phyloP scores from a whole-genome alignment of 2,113 vertebrate species.

The Ahaetulla prasina region DNA sequence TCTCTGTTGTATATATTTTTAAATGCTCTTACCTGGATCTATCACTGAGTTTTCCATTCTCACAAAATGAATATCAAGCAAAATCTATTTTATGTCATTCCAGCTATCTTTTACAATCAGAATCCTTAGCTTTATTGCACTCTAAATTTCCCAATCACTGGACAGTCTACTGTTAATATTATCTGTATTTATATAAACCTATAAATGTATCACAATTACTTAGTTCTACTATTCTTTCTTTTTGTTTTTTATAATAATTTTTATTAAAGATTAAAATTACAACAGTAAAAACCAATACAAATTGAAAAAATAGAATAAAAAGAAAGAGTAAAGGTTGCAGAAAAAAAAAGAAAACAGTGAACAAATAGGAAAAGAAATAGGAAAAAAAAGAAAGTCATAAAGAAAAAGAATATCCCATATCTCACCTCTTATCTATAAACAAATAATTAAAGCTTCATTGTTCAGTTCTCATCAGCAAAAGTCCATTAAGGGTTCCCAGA shows the following conservation, averaged over 20 bases:
- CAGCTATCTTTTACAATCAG: background rate
- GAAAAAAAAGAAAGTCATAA: background rate
- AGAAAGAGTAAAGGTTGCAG: background rate
- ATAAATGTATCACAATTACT: background rate
- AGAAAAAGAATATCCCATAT: background rate
- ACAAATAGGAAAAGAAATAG: background rate
- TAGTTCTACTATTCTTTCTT: background rate
- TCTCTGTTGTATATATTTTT: too few relatives aligned
- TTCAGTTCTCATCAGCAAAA: too few relatives aligned
- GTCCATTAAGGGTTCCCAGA: too few relatives aligned
- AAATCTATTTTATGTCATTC: too few relatives aligned
- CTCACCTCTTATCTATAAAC: background rate
- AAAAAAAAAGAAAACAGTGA: background rate
- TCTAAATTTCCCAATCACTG: background rate
- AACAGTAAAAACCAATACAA: background rate
- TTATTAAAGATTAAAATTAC: background rate
- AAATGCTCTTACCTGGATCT: background rate
- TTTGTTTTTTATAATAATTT: background rate
- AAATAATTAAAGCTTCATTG: too few relatives aligned
- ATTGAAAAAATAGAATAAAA: background rate
- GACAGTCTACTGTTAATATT: background rate
- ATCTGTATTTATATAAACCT: background rate
- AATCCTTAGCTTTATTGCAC: background rate
- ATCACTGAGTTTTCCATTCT: background rate
- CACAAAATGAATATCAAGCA: background rate